Base-by-base conservation (phyloP, 2,888 invertebrate species). In the Epirrita christyi region DNA sequence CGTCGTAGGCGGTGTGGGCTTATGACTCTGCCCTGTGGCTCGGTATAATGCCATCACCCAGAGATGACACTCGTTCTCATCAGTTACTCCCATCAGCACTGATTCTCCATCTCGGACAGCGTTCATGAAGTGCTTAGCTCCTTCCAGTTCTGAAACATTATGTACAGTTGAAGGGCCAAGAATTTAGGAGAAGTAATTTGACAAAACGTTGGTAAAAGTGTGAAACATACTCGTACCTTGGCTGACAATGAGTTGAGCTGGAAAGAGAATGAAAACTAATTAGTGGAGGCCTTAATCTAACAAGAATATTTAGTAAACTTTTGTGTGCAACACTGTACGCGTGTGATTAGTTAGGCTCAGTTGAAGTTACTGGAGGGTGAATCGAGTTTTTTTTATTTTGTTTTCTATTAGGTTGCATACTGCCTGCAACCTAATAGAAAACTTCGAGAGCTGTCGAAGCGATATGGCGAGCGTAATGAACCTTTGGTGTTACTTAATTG, bases 21-120 rank as follows among this genome's bases (percentile, higher is more conserved):
- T 99, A 89, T 99, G 99, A 49, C 98, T 98, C 87, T 99, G 99
- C 5, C 99, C 99, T 1, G 99, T 99, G n/a, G 99, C 99, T 71
- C 99, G 93, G 86, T 99, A 99, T 93, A 99, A 94, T 1, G 99
- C 99, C 96, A 99, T 99, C 32, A 99, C 99, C 99, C 99, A 99
- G 65, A 99, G 92, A 81, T 99, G 98, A 75, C 98, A 97, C 83
- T 99, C 99, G 78, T 98, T 98, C 91, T 99, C 98, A 84, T 99
- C 98, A 70, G 98, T 97, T 72, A 98, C 97, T 6, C 98, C 98
- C 92, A 97, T 98, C 59, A 98, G 94, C 59, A 99, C 97, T 71
- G 97, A 98, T 83, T 99, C 99, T 51, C 99, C 99, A 87, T 99
- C 99, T 68, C 98, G 96, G 13, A 99, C 99, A 37, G 98, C 98